Conservation (phyloP, 2,888 invertebrate genomes). For the Hirtodrosophila duncani region DNA sequence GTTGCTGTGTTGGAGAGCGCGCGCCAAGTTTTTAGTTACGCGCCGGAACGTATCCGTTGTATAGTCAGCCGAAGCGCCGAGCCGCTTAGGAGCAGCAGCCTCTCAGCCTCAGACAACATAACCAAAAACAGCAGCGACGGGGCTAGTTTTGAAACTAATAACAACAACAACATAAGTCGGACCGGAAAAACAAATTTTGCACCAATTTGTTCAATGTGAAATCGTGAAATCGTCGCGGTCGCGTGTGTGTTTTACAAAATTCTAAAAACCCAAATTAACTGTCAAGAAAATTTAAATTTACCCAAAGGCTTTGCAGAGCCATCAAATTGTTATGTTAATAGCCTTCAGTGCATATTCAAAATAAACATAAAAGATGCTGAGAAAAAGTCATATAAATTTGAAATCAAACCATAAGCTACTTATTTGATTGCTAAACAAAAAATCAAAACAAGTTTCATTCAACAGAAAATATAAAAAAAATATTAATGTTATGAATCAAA, state of each 20-base stretch:
- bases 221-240: slow-evolving; percentile 14
- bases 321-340: too few species aligned
- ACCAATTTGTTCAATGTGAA: neutral
- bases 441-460: slow-evolving; percentile 24
- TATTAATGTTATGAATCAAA: slow-evolving; percentile 32
- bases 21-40: slow-evolving; percentile 71
- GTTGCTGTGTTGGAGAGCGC: slow-evolving; percentile 52
- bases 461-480: slow-evolving; percentile 23
- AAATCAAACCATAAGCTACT: slow-evolving; percentile 57
- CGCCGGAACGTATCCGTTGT: slow-evolving; percentile 70
- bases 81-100: slow-evolving; percentile 61
- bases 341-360: slow-evolving; percentile 27
- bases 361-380: slow-evolving; percentile 26
- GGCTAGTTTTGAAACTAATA: slow-evolving; percentile 40
- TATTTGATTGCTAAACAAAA: slow-evolving; percentile 35
- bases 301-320: too few species aligned
- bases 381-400: slow-evolving; percentile 33
- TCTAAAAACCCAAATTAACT: too few species aligned
- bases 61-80: slow-evolving; percentile 60
- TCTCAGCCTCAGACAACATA: slow-evolving; percentile 22
- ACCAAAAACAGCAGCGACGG: slow-evolving; percentile 49
- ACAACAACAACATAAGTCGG: slow-evolving; percentile 23
- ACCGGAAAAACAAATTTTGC: slow-evolving; percentile 41
- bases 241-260: too few species aligned
- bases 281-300: too few species aligned